A percentile compares a stretch with the other conserved stretches of the same genome.
Evolutionary conservation across 92 coral and sea anemone genomes (phyloP).

Genomic region (Desmophyllum pertusum): DNA sequence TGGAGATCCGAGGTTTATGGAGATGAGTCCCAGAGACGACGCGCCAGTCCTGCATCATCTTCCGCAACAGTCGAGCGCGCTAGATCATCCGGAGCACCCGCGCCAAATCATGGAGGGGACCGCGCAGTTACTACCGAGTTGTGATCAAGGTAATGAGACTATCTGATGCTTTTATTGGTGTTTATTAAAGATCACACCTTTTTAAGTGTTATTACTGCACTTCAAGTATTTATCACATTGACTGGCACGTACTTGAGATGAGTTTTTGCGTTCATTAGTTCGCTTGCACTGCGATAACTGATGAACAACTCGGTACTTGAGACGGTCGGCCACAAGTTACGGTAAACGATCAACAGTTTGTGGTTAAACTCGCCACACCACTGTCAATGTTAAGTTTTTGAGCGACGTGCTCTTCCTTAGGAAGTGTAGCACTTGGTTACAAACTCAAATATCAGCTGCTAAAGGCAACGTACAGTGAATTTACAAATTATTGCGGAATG

Average conservation of each 20-base stretch:
- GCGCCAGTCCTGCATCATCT: slow-evolving; percentile 77
- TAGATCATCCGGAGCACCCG: slow-evolving; percentile 59
- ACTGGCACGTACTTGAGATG: slow-evolving; percentile 31
- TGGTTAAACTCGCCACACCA: neutral
- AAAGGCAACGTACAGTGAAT: neutral
- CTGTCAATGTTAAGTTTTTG: neutral
- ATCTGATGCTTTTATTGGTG: slow-evolving; percentile 57
- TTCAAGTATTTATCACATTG: slow-evolving; percentile 37
- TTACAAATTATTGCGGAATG: neutral
- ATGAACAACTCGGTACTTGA: neutral
- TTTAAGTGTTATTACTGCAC: slow-evolving; percentile 60
- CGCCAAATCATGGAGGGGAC: slow-evolving; percentile 55
- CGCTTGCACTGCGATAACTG: slow-evolving; percentile 42
- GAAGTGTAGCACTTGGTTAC: neutral
- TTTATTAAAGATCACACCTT: slow-evolving; percentile 72
- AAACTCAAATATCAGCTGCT: neutral
- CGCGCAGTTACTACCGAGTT: slow-evolving; percentile 57
- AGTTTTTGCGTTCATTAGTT: slow-evolving; percentile 61
- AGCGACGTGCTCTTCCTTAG: neutral
- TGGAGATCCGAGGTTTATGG: slow-evolving; percentile 74
- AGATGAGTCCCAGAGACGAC: slow-evolving; percentile 78
- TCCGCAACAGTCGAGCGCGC: slow-evolving; percentile 61
- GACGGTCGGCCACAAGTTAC: neutral
- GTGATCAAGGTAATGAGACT: slow-evolving; percentile 85
- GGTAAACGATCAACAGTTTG: slow-evolving; percentile 3